Percentiles rank a stretch among this genome's conserved stretches.
These are phyloP conservation scores for Thalassaphorura encarpata DNA, from an alignment of 1,140 invertebrate genomes.

Conservation along the genomic window DNA sequence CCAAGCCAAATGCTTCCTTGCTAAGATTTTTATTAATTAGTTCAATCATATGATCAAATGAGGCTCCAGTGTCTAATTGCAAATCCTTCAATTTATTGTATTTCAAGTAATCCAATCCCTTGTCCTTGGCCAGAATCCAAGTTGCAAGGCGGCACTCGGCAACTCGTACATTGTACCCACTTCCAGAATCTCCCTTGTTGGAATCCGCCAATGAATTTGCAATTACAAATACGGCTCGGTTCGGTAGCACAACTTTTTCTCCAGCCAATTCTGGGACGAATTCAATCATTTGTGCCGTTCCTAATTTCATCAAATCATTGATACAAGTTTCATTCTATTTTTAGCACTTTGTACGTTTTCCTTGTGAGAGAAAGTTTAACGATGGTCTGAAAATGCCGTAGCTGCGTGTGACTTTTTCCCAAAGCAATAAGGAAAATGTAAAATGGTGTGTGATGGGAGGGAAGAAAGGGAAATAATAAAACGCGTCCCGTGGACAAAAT, in stretches of 20 bases:
- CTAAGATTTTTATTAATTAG: constrained; percentile 55
- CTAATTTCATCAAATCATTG: constrained; percentile 39
- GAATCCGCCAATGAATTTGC: constrained; percentile 79
- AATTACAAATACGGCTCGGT: constrained; percentile 78
- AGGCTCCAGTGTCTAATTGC: constrained; percentile 51
- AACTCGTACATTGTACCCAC: constrained; percentile 83
- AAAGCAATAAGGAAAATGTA: too few relatives aligned
- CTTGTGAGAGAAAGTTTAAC: too few relatives aligned
- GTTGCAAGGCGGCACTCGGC: constrained; percentile 86
- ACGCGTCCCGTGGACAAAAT: too few relatives aligned
- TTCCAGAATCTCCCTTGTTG: constrained; percentile 83
- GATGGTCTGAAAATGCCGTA: too few relatives aligned
- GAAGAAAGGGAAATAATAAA: too few relatives aligned
- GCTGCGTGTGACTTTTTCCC: too few relatives aligned
- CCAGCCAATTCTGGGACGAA: constrained; percentile 74
- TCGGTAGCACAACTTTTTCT: constrained; percentile 65
- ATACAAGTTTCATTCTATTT: too few relatives aligned
- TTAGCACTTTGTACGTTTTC: too few relatives aligned
- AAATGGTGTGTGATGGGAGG: too few relatives aligned
- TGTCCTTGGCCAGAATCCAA: constrained; percentile 61
- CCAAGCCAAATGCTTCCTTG: constrained; percentile 58
- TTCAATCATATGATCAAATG: constrained; percentile 56
- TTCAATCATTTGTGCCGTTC: constrained; percentile 80
- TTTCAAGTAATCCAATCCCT: constrained; percentile 51
- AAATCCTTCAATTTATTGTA: constrained; percentile 56